Base-by-base conservation (phyloP, 2,797 vertebrate genomes). In the Mormyrus hasselquistii region DNA sequence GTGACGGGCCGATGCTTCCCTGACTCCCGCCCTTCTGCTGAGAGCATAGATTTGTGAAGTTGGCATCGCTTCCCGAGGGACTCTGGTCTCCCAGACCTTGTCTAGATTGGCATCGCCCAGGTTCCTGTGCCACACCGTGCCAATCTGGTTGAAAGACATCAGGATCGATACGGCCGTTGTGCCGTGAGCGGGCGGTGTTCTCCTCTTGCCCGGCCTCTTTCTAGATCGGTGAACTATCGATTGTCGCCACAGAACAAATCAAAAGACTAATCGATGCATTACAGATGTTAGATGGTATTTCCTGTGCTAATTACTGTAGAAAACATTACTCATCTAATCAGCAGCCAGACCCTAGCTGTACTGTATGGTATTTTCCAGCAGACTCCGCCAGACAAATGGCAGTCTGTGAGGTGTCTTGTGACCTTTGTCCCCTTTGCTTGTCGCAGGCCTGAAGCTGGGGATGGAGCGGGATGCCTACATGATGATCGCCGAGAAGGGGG, bases 391-490 rank as follows among this genome's bases (percentile, higher is more conserved):
- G 73, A 19, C 38, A 19, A 8, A 44, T 79, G 73, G 34, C 38
- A 44, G 73, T n/a, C 7, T 44, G 16, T n/a, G 73, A 79, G 6
- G 38, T 3, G 12, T 73, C 65, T 65, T 34, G 44, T 41, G 25
- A 19, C 19, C 88, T 82, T 14, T 34, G 12, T 41, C 29, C n/a
- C 73, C 57, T 47, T 69, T 41, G 69, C 59, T 52, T 49, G 19
- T 29, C 10, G 0, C 83, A 99, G 98, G 97, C 95, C 95, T 99
- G 88, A 99, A 99, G 93, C 94, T 99, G 89, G 99, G 99, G 85
- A 99, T 99, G 98, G 99, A 99, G 93, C 95, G 98, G 7, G 99
- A 99, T 0, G 97, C 99, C 0, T 99, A 99, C 0, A 97, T 99
- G 92, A 99, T 99, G 98, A 98, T 99, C 2, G 96, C 98, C 0